Evolutionary conservation across 2,888 invertebrate species (phyloP).

Genomic region (Polyploca ridens): DNA sequence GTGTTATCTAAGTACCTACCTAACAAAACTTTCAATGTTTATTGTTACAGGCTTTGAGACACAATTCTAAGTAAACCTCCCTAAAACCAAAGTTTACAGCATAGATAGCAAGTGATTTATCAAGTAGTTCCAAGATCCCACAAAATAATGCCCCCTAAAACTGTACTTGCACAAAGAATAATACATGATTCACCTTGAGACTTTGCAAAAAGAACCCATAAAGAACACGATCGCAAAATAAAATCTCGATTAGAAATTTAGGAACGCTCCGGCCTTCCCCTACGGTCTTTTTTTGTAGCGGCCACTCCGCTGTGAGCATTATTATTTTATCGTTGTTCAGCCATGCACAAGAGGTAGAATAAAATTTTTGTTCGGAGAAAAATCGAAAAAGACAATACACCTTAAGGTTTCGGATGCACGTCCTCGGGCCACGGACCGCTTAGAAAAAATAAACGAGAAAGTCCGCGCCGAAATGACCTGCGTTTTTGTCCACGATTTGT

Average conservation of each 20-base stretch:
- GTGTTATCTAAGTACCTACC: too few species aligned
- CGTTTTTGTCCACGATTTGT: slow-evolving; percentile 83
- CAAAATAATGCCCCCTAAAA: background rate
- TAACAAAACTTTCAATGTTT: too few species aligned
- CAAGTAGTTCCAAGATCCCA: too few species aligned
- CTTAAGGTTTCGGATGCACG: slow-evolving; percentile 82
- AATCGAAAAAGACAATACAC: slow-evolving; percentile 59
- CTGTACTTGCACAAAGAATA: slow-evolving; percentile 46
- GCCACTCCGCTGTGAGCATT: slow-evolving; percentile 62
- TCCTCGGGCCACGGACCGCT: slow-evolving; percentile 69
- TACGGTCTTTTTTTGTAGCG: slow-evolving; percentile 70
- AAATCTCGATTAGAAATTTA: slow-evolving; percentile 78
- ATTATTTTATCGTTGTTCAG: slow-evolving; percentile 80
- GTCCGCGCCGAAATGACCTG: slow-evolving; percentile 82
- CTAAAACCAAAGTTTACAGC: too few species aligned
- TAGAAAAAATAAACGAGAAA: slow-evolving; percentile 82
- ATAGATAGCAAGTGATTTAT: too few species aligned
- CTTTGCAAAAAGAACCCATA: slow-evolving; percentile 70
- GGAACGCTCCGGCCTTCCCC: slow-evolving; percentile 65
- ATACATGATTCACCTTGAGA: slow-evolving; percentile 67
- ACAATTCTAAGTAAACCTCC: too few species aligned
- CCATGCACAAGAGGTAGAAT: slow-evolving; percentile 72
- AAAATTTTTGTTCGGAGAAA: slow-evolving; percentile 68
- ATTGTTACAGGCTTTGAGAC: too few species aligned
- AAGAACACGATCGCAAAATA: slow-evolving; percentile 71